A percentile compares a stretch with the other conserved stretches of the same genome.
Evolutionary conservation across 2,888 invertebrate genomes (phyloP).

Genomic region (Epistrophe grossulariae): DNA sequence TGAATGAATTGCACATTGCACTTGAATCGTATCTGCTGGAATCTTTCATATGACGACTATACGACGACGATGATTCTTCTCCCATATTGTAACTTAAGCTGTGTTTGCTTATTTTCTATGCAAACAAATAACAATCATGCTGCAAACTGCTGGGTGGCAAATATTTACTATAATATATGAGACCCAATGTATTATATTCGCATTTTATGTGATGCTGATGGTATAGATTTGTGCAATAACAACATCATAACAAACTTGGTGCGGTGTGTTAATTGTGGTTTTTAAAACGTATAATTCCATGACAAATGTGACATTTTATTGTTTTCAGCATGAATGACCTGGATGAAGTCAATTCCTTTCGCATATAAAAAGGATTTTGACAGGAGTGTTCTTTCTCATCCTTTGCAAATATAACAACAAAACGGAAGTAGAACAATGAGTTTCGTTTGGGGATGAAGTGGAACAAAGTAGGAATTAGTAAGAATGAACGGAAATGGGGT

Average conservation of each 20-base stretch:
- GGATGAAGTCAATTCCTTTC: constrained; percentile 13
- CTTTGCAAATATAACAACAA: not conserved
- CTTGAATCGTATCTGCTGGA: constrained; percentile 13
- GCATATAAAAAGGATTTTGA: constrained; percentile 55
- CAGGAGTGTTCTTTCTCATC: constrained; percentile 48
- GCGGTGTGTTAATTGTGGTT: constrained; percentile 42
- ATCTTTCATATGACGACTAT: not conserved
- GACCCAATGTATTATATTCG: constrained; percentile 42
- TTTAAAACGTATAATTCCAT: constrained; percentile 7
- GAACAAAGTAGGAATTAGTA: constrained; percentile 56
- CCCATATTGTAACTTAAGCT: constrained; percentile 46
- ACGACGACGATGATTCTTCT: not conserved
- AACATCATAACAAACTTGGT: not conserved
- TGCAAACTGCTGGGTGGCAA: constrained; percentile 39
- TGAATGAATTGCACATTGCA: constrained; percentile 20
- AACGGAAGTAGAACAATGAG: constrained; percentile 72
- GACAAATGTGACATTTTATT: constrained; percentile 49
- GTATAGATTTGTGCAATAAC: constrained; percentile 32
- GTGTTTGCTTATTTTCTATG: constrained; percentile 49
- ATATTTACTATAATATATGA: constrained; percentile 22
- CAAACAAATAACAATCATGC: constrained; percentile 19
- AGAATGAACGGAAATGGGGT: constrained; percentile 55
- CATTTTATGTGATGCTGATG: constrained; percentile 8
- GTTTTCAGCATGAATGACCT: constrained; percentile 59
- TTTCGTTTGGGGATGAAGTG: constrained; percentile 50